Conservation (phyloP, 92 coral and sea anemone genomes). For the Phenganax stokvisi region DNA sequence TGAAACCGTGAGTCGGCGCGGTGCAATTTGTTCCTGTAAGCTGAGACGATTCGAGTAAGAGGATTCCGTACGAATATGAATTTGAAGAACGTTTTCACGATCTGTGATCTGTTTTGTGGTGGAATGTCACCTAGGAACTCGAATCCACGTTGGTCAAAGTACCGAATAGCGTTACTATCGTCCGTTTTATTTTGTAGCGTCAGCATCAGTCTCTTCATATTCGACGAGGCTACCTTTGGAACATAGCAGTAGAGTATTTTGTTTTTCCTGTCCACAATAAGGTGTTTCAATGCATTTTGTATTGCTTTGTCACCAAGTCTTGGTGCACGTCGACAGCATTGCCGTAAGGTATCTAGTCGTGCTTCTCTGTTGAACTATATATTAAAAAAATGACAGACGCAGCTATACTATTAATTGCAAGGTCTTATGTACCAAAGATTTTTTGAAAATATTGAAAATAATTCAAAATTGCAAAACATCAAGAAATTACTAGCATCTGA, state of each 20-base stretch:
- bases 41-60: constrained; percentile 40
- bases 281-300: neutral
- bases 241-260: constrained; percentile 41
- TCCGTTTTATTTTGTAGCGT: constrained; percentile 29
- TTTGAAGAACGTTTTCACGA: constrained; percentile 28
- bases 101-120: constrained; percentile 1
- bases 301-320: neutral
- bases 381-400: neutral
- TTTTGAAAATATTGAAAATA: too few species aligned
- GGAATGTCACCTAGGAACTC: constrained; percentile 22
- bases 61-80: constrained; percentile 49
- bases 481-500: too few species aligned
- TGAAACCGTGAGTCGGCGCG: constrained; percentile 6
- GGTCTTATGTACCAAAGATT: too few species aligned
- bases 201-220: constrained; percentile 43
- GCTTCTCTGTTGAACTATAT: constrained; percentile 8
- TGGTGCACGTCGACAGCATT: constrained; percentile 5
- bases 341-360: neutral
- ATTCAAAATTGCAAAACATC: too few species aligned
- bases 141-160: constrained; percentile 29
- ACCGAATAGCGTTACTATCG: neutral
- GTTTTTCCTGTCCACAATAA: constrained; percentile 41
- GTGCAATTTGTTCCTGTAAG: constrained; percentile 39
- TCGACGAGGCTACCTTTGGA: constrained; percentile 43
- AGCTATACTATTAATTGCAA: too few species aligned